Percentiles rank a stretch among this genome's conserved stretches.
These are phyloP conservation scores for Hemicentrotus pulcherrimus DNA, from an alignment of 35 echinoderm and acorn worm genomes.

Conservation along the genomic window DNA sequence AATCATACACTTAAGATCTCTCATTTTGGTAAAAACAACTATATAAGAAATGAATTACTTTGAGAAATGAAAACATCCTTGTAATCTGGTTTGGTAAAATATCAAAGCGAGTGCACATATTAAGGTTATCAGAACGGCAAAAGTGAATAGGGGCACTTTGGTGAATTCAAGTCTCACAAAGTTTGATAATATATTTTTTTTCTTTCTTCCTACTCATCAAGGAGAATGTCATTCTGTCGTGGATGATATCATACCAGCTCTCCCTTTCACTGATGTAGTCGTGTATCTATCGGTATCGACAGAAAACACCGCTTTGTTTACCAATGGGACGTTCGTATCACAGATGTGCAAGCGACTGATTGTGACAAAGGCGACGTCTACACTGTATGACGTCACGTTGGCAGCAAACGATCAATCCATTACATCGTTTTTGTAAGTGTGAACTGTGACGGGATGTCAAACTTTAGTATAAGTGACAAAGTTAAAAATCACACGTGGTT, in stretches of 20 bases:
- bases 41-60: too few relatives aligned
- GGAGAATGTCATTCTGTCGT: background rate
- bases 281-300: constrained; percentile 28
- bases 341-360: constrained; percentile 1
- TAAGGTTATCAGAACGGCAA: too few relatives aligned
- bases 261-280: background rate
- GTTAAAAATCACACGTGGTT: too few relatives aligned
- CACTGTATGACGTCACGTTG: background rate
- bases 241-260: constrained; percentile 31
- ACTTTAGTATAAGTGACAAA: too few relatives aligned
- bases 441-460: background rate
- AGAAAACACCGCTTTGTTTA: constrained; percentile 4
- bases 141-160: too few relatives aligned
- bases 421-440: constrained; percentile 16
- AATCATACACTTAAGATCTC: too few relatives aligned
- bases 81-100: too few relatives aligned
- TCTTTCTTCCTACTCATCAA: background rate
- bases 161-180: too few relatives aligned
- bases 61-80: too few relatives aligned
- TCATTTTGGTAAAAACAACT: too few relatives aligned
- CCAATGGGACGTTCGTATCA: background rate
- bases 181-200: too few relatives aligned
- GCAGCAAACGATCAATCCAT: constrained; percentile 18
- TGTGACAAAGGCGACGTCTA: background rate
- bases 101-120: too few relatives aligned